phyloP scores from a whole-genome alignment of 2,113 vertebrate genomes.

The Lampris incognitus region DNA sequence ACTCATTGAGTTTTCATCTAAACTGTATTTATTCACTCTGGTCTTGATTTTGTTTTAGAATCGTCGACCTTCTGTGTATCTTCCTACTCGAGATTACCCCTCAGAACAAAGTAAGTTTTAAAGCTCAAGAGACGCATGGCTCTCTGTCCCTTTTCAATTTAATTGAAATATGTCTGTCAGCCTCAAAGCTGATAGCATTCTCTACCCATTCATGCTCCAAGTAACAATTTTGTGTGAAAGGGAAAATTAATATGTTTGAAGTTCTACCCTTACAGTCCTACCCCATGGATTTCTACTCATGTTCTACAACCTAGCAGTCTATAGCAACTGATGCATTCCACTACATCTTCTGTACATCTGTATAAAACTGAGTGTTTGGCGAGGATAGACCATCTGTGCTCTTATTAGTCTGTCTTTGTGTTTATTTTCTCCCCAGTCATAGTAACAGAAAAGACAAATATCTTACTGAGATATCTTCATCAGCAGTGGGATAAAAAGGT shows the following conservation, averaged over 20 bases:
- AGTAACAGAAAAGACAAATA: constrained; percentile 97
- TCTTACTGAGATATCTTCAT: constrained; percentile 93
- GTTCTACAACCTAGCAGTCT: background rate
- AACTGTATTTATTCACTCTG: background rate
- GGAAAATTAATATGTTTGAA: no score
- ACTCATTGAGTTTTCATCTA: background rate
- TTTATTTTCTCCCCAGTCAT: constrained; percentile 84
- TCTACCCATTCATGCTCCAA: no score
- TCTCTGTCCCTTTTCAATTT: no score
- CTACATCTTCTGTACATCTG: background rate
- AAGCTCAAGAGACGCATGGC: background rate
- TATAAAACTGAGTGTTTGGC: no score
- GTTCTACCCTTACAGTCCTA: no score
- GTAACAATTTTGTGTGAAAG: no score
- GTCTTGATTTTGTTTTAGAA: constrained; percentile 79
- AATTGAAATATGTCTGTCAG: no score
- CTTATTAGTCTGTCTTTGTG: background rate
- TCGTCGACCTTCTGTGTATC: constrained; percentile 90
- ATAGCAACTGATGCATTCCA: no score
- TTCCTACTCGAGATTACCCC: constrained; percentile 90
- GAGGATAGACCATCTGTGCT: background rate
- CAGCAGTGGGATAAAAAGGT: constrained; percentile 99
- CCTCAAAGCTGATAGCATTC: no score
- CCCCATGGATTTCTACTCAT: background rate
- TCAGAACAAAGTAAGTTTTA: constrained; percentile 90